These are phyloP conservation scores for Lasioglossum zephyrum DNA, from an alignment of 2,888 invertebrate genomes.

Conservation along the genomic window DNA sequence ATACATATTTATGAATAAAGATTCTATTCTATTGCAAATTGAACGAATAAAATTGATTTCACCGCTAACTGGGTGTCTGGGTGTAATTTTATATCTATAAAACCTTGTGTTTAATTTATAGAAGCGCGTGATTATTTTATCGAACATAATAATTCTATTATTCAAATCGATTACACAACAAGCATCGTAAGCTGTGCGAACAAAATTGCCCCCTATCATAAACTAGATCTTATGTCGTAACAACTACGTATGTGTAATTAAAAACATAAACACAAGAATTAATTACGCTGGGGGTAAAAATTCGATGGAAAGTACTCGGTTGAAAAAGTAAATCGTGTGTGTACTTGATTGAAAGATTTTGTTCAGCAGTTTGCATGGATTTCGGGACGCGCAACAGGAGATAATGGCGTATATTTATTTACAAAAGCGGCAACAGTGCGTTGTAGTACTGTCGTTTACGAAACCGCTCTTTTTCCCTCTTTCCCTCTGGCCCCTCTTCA, in stretches of 20 bases:
- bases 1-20: too few relatives aligned
- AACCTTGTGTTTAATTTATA: background rate
- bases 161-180: background rate
- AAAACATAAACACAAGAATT: conserved; percentile 1
- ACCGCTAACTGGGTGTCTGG: background rate
- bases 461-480: conserved; percentile 22
- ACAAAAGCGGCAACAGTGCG: conserved; percentile 3
- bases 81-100: background rate
- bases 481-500: background rate
- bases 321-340: background rate
- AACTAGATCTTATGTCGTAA: background rate
- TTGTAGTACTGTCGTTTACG: conserved; percentile 33
- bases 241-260: background rate
- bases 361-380: background rate
- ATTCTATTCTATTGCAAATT: too few relatives aligned
- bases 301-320: background rate
- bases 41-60: background rate
- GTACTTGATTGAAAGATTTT: background rate
- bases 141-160: background rate
- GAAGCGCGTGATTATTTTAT: too few relatives aligned
- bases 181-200: background rate
- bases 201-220: background rate
- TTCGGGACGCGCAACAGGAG: background rate
- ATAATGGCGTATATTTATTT: conserved; percentile 5
- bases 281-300: background rate